These are phyloP conservation scores for Drosophila limbata DNA, from an alignment of 2,888 invertebrate genomes.

Conservation along the genomic window DNA sequence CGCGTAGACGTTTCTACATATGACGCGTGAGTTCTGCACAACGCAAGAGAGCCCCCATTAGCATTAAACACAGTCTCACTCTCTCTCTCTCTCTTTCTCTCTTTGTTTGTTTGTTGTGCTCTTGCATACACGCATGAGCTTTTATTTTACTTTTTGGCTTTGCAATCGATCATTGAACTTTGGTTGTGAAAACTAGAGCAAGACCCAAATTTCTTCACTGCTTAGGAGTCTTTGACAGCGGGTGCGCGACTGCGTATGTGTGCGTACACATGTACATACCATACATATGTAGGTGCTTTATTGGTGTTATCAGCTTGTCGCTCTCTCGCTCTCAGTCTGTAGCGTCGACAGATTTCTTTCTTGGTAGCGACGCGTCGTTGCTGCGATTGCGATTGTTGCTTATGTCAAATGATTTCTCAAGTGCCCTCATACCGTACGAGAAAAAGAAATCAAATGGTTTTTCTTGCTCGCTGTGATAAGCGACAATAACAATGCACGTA, in stretches of 20 bases:
- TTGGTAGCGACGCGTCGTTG: slow-evolving; percentile 4
- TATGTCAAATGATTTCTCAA: slow-evolving; percentile 66
- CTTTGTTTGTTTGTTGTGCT: slow-evolving; percentile 20
- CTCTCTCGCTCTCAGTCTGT: slow-evolving; percentile 42
- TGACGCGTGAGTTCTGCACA: slow-evolving; percentile 73
- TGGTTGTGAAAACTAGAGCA: slow-evolving; percentile 82
- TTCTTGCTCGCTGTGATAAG: slow-evolving; percentile 51
- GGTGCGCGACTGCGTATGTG: slow-evolving; percentile 23
- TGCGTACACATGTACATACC: not conserved
- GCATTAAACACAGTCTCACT: slow-evolving; percentile 21
- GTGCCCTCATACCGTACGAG: slow-evolving; percentile 25
- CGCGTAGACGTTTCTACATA: slow-evolving; percentile 71
- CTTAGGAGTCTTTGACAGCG: slow-evolving; percentile 49
- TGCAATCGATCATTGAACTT: slow-evolving; percentile 83
- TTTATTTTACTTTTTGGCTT: slow-evolving; percentile 58
- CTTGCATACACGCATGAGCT: slow-evolving; percentile 41
- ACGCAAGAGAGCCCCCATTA: slow-evolving; percentile 59
- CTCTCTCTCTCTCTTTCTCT: slow-evolving; percentile 1
- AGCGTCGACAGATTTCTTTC: slow-evolving; percentile 63
- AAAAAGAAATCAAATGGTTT: slow-evolving; percentile 50
- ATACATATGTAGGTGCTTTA: slow-evolving; percentile 13
- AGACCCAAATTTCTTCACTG: slow-evolving; percentile 81
- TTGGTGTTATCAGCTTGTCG: slow-evolving; percentile 62
- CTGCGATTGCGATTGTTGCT: slow-evolving; percentile 51
- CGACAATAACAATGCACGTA: slow-evolving; percentile 29